Base-by-base conservation (phyloP, 1,140 invertebrate genomes). In the Caenorhabditis brenneri region DNA sequence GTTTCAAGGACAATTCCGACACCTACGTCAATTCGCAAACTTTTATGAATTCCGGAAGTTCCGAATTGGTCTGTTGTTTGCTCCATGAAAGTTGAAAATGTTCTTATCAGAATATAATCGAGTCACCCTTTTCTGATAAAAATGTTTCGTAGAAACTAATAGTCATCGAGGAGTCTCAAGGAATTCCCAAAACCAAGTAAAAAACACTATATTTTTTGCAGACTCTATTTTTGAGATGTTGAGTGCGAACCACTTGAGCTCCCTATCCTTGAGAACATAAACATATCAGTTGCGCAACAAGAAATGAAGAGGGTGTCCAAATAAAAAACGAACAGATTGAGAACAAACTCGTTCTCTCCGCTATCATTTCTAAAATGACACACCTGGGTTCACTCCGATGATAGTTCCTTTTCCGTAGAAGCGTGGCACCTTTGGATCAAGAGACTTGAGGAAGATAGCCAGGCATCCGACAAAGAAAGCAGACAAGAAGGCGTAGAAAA, bases 341-440 rank as follows among this genome's bases (percentile, higher is more conserved):
- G 29, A 9, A 22, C 33, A 55, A 80, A 82, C 22, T 24, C 42
- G 16, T 12, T 46, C 42, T 4, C 16, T 4, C 4, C 4, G 42
- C 1, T 12, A 1, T 15, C 19, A 39, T n/a, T n/a, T n/a, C 15
- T 4, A 15, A 36, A 53, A 39, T 6, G 42, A 84, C 82, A 36
- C 29, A 91, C 89, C 89, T 27, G 89, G 89, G 85, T 90, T 90
- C 36, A 87, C 85, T 27, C 89, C 89, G 82, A 90, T 91, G 55
- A 90, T 90, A 0, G 89, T 91, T 49, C 90, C 90, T 58, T 91
- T 89, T 24, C 89, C 89, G 55, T 90, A 89, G 81, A 88, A 90
- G 69, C 90, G 85, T 12, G 89, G 89, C 65, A 89, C 81, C 81
- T 88, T 81, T 9, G 80, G 82, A 55, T 90, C 89, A n/a, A 91